These are phyloP conservation scores for Lasioglossum vierecki DNA, from an alignment of 2,888 invertebrate species.

Conservation along the genomic window DNA sequence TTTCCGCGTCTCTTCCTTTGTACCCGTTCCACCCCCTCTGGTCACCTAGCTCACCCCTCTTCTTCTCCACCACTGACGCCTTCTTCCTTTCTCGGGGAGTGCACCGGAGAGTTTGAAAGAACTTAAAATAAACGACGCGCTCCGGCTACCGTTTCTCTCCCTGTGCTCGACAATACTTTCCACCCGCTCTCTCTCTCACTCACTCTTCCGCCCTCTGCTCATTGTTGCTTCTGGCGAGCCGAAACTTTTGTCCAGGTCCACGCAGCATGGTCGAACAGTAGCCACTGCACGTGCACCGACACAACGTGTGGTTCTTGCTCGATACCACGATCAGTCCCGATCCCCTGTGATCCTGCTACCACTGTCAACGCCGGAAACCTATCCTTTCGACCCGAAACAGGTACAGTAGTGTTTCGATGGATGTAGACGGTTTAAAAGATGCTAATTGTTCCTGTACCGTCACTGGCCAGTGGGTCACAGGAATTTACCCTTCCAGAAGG, in stretches of 20 bases:
- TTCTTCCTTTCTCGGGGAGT: slow-evolving; percentile 57
- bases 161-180: slow-evolving; percentile 66
- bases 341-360: background rate
- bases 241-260: slow-evolving; percentile 49
- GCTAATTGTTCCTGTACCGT: too few relatives aligned
- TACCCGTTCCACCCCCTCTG: slow-evolving; percentile 20
- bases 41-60: background rate
- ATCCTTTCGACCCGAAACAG: background rate
- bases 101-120: slow-evolving; percentile 77
- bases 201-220: background rate
- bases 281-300: slow-evolving; percentile 1
- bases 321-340: background rate
- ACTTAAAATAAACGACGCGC: slow-evolving; percentile 80
- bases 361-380: background rate
- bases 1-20: slow-evolving; percentile 51
- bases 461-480: too few relatives aligned
- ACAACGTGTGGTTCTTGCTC: slow-evolving; percentile 1
- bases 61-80: slow-evolving; percentile 43
- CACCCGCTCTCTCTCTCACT: background rate
- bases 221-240: slow-evolving; percentile 61
- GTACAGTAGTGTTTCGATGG: too few relatives aligned
- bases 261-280: slow-evolving; percentile 9
- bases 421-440: too few relatives aligned
- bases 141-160: slow-evolving; percentile 61
- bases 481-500: too few relatives aligned